A percentile compares a stretch with the other conserved stretches of the same genome.
Evolutionary conservation across 2,888 invertebrate genomes (phyloP).

Genomic region (Zygothrica quintamaculata): DNA sequence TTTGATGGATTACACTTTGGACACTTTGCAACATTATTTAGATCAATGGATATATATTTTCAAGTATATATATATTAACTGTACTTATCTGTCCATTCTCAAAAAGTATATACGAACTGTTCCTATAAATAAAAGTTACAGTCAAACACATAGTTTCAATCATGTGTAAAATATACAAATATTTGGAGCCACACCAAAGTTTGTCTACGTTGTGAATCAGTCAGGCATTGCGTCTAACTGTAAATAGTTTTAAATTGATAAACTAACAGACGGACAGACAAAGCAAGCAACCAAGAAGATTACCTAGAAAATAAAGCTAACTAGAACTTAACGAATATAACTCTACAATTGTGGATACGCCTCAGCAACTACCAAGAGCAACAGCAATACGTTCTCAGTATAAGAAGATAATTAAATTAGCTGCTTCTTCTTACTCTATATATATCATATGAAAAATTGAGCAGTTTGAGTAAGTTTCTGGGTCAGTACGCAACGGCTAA

Average conservation of each 20-base stretch:
- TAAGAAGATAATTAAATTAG: constrained; percentile 68
- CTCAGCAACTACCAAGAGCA: constrained; percentile 60
- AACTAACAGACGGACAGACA: constrained; percentile 44
- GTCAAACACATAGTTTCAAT: no score
- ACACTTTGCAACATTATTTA: background rate
- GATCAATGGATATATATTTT: no score
- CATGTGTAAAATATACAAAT: no score
- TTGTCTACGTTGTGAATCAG: constrained; percentile 46
- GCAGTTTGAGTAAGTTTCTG: constrained; percentile 53
- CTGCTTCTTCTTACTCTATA: constrained; percentile 18
- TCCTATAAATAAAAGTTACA: background rate
- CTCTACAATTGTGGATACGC: constrained; percentile 65
- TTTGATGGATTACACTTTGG: constrained; percentile 21
- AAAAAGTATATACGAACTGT: background rate
- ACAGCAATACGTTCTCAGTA: no score
- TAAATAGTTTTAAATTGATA: constrained; percentile 72
- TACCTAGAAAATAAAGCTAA: constrained; percentile 40
- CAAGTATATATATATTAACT: no score
- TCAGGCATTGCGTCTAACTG: constrained; percentile 62
- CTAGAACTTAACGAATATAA: constrained; percentile 29
- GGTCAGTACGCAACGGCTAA: constrained; percentile 64
- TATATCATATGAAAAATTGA: constrained; percentile 42
- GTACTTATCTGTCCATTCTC: no score
- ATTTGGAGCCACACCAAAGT: constrained; percentile 37
- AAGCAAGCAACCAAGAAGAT: constrained; percentile 44